Conservation (phyloP, 2,888 invertebrate genomes). For the Stratiomys singularior region DNA sequence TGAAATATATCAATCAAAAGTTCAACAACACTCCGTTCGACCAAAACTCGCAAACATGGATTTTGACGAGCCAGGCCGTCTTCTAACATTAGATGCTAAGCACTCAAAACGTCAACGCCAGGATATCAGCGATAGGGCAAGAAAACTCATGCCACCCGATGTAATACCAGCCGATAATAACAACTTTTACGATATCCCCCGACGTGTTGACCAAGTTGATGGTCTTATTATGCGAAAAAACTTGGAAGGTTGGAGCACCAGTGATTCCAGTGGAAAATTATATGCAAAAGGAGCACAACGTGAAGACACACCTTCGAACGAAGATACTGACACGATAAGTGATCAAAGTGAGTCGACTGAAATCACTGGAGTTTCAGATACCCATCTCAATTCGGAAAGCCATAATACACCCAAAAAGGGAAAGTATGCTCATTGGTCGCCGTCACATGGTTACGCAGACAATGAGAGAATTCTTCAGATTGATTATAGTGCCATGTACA, state of each 20-base stretch:
- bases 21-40: slow-evolving; percentile 64
- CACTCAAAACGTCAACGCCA: slow-evolving; percentile 78
- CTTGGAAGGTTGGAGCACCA: slow-evolving; percentile 73
- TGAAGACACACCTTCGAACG: slow-evolving; percentile 21
- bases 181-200: slow-evolving; percentile 49
- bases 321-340: slow-evolving; percentile 56
- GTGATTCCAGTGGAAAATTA: slow-evolving; percentile 53
- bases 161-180: slow-evolving; percentile 72
- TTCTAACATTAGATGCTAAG: slow-evolving; percentile 77
- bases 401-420: slow-evolving; percentile 15
- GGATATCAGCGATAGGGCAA: slow-evolving; percentile 51
- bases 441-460: not conserved
- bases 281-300: not conserved
- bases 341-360: slow-evolving; percentile 62
- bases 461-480: slow-evolving; percentile 40
- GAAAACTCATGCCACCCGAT: slow-evolving; percentile 72
- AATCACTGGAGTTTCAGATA: slow-evolving; percentile 62
- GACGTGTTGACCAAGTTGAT: slow-evolving; percentile 51
- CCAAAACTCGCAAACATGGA: slow-evolving; percentile 60
- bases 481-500: slow-evolving; percentile 49
- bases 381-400: slow-evolving; percentile 56
- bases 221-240: slow-evolving; percentile 68
- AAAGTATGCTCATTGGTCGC: not conserved
- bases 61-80: slow-evolving; percentile 68
- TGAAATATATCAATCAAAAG: slow-evolving; percentile 77